Base-by-base conservation (phyloP, 2,113 vertebrate genomes). In the Choloepus hoffmanni region DNA sequence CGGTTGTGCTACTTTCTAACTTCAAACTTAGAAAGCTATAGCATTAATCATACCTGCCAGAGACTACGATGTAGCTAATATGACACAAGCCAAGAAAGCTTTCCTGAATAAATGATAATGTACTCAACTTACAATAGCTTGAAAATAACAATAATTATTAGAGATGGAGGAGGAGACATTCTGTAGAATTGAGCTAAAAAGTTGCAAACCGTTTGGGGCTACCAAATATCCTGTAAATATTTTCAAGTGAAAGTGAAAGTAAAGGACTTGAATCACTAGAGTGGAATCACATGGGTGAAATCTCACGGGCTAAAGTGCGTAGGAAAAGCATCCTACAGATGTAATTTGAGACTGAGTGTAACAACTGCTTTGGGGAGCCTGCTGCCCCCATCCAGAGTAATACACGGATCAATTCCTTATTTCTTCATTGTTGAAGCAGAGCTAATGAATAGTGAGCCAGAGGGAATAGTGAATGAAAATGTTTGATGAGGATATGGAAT, bases 181-280 rank as follows among this genome's bases (percentile, higher is more conserved):
- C 53, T 82, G 58, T 26, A 92, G 63, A 65, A 60, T 7, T 48
- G 13, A 3, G 2, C 30, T 45, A 45, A 28, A 92, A 81, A n/a
- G 26, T 63, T 81, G 23, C 43, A 90, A 48, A 70, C 23, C 40
- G 85, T 83, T 28, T 8, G 26, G 48, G 18, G 33, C 13, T 55
- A 36, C 23, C 40, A 60, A 90, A 90, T 79, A 94, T 40, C 68
- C 62, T 45, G 36, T 55, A 67, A 76, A 72, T 60, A 0, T 67
- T 63, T 86, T 78, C 94, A 95, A 74, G 21, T 78, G 12, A 70
- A 85, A 92, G 62, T 89, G 48, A 94, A 94, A 88, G 21, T 50
- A 45, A n/a, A 88, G 58, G 55, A 48, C 43, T 91, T 60, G 65
- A 72, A 12, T 78, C 30, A 36, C 16, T 11, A 74, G 18, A 43